These are phyloP conservation scores for Okapia johnstoni DNA, from an alignment of 2,113 vertebrate genomes.

Conservation along the genomic window DNA sequence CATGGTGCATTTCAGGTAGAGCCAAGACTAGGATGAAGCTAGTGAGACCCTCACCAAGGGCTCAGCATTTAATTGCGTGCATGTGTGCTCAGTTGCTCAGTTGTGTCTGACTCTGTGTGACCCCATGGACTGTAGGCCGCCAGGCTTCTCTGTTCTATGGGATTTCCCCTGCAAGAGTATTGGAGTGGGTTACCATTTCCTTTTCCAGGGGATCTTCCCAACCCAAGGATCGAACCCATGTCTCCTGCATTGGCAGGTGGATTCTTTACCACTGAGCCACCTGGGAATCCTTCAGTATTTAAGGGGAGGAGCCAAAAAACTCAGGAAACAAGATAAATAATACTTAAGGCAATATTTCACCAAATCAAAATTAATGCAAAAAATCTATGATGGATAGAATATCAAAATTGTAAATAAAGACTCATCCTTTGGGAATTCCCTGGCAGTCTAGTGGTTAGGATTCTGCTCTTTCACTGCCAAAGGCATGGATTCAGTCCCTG, in stretches of 20 bases:
- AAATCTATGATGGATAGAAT: not conserved
- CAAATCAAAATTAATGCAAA: not conserved
- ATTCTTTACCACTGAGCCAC: not conserved
- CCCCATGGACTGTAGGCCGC: not conserved
- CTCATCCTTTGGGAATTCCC: not conserved
- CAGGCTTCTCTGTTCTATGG: not conserved
- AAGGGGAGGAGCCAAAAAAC: not conserved
- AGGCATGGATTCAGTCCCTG: not conserved
- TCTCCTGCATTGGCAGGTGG: not conserved
- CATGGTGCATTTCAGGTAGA: not conserved
- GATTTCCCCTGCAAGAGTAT: not conserved
- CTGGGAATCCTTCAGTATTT: not conserved
- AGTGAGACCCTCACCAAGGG: not conserved
- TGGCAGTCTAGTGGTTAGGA: not conserved
- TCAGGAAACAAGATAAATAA: not conserved
- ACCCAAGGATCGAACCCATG: not conserved
- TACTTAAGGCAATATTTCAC: not conserved
- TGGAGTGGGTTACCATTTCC: not conserved
- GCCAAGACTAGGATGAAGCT: not conserved
- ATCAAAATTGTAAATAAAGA: not conserved
- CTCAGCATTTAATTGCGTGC: not conserved
- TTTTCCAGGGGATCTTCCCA: not conserved
- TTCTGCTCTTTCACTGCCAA: not conserved
- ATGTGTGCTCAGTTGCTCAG: not conserved
- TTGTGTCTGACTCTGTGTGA: not conserved